phyloP scores from a whole-genome alignment of 1,140 invertebrate genomes.

The Macrotrachela quadricornifera region DNA sequence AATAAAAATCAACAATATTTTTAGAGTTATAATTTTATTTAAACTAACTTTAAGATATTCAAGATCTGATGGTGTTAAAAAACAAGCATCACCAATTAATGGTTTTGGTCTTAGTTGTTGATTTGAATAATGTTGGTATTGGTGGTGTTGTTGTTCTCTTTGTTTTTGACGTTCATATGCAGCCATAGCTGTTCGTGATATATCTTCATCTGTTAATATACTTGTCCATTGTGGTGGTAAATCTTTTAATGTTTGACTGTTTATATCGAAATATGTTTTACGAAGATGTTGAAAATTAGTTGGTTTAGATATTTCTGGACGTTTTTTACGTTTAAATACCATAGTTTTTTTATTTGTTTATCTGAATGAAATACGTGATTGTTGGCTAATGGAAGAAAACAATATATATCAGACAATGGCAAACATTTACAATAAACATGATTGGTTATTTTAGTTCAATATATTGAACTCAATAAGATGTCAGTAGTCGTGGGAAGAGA shows the following conservation, averaged over 20 bases:
- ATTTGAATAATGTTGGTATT: not conserved
- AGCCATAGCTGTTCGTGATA: not conserved
- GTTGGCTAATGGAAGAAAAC: too few species aligned
- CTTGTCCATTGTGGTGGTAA: conserved; percentile 50
- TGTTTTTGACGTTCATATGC: not conserved
- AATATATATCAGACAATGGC: too few species aligned
- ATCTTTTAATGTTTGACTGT: conserved; percentile 79
- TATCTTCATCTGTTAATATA: conserved; percentile 17
- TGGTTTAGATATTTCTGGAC: conserved; percentile 70
- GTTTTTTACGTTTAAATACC: conserved; percentile 13
- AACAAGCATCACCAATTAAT: not conserved
- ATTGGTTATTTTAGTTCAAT: too few species aligned
- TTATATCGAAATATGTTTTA: conserved; percentile 85
- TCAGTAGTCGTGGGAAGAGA: too few species aligned
- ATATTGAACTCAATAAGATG: too few species aligned
- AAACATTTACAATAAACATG: too few species aligned
- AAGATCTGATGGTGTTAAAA: too few species aligned
- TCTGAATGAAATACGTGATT: too few species aligned
- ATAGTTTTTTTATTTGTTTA: too few species aligned
- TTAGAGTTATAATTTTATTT: too few species aligned
- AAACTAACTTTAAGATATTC: too few species aligned
- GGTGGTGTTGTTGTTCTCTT: not conserved
- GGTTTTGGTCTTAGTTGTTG: conserved; percentile 4
- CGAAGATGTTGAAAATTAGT: conserved; percentile 94
- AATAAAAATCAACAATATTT: too few species aligned